phyloP scores from a whole-genome alignment of 2,888 invertebrate genomes.

The Glomeris marginata region DNA sequence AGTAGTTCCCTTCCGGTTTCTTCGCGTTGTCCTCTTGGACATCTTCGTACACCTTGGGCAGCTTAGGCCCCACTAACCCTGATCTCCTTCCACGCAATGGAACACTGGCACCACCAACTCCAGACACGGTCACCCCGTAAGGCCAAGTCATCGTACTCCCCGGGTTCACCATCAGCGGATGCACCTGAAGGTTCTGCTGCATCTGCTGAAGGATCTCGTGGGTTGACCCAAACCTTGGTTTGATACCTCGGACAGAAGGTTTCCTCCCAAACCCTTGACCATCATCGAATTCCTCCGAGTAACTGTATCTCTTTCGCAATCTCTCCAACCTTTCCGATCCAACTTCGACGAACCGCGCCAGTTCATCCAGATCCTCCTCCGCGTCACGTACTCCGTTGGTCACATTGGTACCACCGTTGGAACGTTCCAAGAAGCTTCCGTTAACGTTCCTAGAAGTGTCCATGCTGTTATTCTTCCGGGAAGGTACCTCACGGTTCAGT shows the following conservation, averaged over 20 bases:
- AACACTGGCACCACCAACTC: too few relatives aligned
- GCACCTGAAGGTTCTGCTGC: slow-evolving; percentile 46
- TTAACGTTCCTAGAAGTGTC: too few relatives aligned
- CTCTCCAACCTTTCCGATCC: slow-evolving; percentile 68
- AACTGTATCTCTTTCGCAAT: slow-evolving; percentile 51
- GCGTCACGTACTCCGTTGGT: slow-evolving; percentile 18
- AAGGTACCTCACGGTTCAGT: too few relatives aligned
- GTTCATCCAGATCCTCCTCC: slow-evolving; percentile 42
- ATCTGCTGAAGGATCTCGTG: slow-evolving; percentile 65
- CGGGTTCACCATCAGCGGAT: slow-evolving; percentile 25
- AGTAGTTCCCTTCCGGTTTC: too few relatives aligned
- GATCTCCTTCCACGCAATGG: too few relatives aligned
- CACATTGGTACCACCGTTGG: slow-evolving; percentile 21
- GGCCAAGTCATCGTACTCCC: slow-evolving; percentile 43
- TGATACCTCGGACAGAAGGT: slow-evolving; percentile 78
- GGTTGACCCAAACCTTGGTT: slow-evolving; percentile 65
- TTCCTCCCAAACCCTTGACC: slow-evolving; percentile 75
- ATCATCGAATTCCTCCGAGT: slow-evolving; percentile 46
- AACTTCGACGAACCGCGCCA: slow-evolving; percentile 70
- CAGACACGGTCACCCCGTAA: slow-evolving; percentile 27
- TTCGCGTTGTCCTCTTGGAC: too few relatives aligned
- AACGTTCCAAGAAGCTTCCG: background rate
- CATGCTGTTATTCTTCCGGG: too few relatives aligned
- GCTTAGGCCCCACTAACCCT: too few relatives aligned
- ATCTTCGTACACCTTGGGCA: too few relatives aligned